These are phyloP conservation scores for Thysanoteuthis rhombus DNA, from an alignment of 2,888 invertebrate genomes.

Conservation along the genomic window DNA sequence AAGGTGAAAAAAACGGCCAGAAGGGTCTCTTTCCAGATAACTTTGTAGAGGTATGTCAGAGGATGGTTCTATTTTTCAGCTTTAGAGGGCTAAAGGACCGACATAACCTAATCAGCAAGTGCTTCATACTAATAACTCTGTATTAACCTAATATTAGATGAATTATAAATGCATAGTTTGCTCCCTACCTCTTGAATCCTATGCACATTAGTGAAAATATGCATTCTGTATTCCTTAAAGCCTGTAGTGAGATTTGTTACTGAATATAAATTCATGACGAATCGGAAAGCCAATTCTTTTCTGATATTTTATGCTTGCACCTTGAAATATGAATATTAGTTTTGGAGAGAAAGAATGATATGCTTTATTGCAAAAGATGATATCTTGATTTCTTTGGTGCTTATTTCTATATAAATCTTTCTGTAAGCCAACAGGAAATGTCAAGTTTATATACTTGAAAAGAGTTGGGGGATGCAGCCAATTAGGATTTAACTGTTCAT, in stretches of 20 bases:
- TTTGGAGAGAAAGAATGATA: not conserved
- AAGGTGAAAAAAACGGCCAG: conserved; percentile 83
- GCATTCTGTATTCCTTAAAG: not conserved
- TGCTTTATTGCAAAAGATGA: not conserved
- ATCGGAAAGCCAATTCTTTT: not conserved
- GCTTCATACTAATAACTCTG: not conserved
- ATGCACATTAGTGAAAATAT: not conserved
- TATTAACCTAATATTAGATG: not conserved
- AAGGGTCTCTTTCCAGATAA: conserved; percentile 93
- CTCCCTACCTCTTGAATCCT: not conserved
- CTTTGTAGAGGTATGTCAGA: conserved; percentile 75
- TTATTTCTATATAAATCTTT: not conserved
- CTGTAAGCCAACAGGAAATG: not conserved
- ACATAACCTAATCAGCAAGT: not conserved
- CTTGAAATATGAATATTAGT: not conserved
- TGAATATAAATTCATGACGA: not conserved
- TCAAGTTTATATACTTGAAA: not conserved
- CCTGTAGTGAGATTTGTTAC: not conserved
- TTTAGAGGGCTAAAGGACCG: conserved; percentile 13
- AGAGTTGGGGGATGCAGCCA: too few relatives aligned
- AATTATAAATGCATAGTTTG: not conserved
- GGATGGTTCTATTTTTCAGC: conserved; percentile 20
- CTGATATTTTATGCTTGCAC: not conserved
- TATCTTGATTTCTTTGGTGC: not conserved
- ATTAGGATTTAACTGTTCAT: too few relatives aligned